Conservation (phyloP, 2,113 vertebrate genomes). For the Chloropsis hardwickii region DNA sequence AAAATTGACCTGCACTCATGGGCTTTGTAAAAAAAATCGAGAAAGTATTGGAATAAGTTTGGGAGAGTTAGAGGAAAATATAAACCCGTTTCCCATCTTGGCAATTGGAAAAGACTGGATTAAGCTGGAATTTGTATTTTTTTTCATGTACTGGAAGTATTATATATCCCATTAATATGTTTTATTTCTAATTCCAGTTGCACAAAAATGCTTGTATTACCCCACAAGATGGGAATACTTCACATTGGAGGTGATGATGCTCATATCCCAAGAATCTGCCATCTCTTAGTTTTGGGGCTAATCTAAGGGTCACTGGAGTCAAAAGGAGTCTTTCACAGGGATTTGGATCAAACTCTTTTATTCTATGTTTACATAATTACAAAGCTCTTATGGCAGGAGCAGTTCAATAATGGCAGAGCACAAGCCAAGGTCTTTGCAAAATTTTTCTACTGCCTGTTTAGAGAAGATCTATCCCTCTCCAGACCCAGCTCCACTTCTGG, state of each 20-base stretch:
- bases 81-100: not conserved
- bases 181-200: not conserved
- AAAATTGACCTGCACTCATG: not conserved
- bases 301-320: not conserved
- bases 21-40: not conserved
- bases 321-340: not conserved
- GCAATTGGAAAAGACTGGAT: not conserved
- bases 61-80: not conserved
- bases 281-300: not conserved
- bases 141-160: not conserved
- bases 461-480: not conserved
- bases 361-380: not conserved
- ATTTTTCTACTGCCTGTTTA: not conserved
- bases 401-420: not conserved
- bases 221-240: not conserved
- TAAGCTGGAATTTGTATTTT: not conserved
- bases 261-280: not conserved
- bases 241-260: not conserved
- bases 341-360: not conserved
- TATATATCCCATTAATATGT: not conserved
- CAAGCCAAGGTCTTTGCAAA: not conserved
- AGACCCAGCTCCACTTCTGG: not conserved
- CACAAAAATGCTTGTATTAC: not conserved
- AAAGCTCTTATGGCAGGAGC: not conserved
- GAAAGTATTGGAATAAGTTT: not conserved